phyloP scores from a whole-genome alignment of 2,113 vertebrate genomes.

The Callopanchax toddi region DNA sequence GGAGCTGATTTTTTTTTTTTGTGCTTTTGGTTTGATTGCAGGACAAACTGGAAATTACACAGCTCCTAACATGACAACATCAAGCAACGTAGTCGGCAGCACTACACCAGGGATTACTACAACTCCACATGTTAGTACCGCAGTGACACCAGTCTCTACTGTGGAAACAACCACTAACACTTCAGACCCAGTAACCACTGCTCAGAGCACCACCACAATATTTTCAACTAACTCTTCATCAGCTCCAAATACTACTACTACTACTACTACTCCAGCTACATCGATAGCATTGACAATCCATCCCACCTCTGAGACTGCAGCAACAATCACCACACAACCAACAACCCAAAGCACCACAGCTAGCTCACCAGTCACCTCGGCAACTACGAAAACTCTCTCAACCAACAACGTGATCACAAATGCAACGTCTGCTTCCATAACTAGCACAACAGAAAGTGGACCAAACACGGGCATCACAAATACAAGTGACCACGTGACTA shows the following conservation, averaged over 20 bases:
- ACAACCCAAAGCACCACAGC: neutral
- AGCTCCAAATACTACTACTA: no score
- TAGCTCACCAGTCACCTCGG: neutral
- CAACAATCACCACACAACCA: neutral
- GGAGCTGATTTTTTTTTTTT: neutral
- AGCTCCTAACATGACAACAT: neutral
- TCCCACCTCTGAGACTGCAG: slow-evolving; percentile 1
- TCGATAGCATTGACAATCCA: neutral
- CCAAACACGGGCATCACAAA: no score
- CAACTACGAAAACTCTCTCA: neutral
- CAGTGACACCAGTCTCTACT: neutral
- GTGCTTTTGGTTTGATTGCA: slow-evolving; percentile 28
- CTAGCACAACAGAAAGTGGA: neutral
- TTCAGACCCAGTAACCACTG: no score
- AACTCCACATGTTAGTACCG: neutral
- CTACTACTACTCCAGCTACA: neutral
- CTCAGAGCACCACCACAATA: neutral
- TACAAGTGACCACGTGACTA: no score
- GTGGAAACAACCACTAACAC: neutral
- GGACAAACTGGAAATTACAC: neutral
- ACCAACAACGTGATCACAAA: neutral
- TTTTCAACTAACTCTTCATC: neutral
- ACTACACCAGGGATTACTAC: no score
- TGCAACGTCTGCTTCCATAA: neutral
- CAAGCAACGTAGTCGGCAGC: neutral